phyloP scores from a whole-genome alignment of 2,888 invertebrate species.

The Machimus atricapillus region DNA sequence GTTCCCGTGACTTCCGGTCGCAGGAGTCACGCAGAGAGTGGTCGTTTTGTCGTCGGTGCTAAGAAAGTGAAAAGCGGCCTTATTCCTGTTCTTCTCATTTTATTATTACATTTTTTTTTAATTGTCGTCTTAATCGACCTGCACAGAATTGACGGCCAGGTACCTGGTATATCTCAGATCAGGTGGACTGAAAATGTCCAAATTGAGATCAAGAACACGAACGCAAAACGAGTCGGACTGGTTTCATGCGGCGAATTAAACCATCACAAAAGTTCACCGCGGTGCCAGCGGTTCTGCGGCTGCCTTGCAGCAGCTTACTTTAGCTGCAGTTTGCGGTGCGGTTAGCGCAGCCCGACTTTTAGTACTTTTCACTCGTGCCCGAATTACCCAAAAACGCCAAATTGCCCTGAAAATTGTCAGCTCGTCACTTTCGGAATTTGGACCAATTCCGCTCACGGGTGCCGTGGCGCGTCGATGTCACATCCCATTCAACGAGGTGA shows the following conservation, averaged over 20 bases:
- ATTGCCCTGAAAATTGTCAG: neutral
- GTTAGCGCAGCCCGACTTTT: neutral
- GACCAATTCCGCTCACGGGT: neutral
- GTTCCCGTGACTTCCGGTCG: neutral
- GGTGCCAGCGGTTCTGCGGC: neutral
- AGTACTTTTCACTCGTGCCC: neutral
- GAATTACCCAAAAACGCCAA: neutral
- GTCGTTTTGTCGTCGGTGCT: neutral
- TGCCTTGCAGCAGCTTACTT: neutral
- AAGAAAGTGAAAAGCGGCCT: neutral
- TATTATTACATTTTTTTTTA: neutral
- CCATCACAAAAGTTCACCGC: neutral
- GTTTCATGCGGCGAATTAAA: neutral
- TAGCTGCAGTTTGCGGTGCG: neutral
- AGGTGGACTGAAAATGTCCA: constrained; percentile 4
- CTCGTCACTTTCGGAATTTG: neutral
- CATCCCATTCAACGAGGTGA: neutral
- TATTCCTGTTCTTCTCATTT: neutral
- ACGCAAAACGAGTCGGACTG: neutral
- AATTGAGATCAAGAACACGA: constrained; percentile 21
- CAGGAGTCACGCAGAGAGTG: neutral
- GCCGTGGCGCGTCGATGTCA: neutral
- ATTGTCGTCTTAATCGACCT: neutral
- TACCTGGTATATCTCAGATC: neutral
- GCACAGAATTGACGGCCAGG: neutral